These are phyloP conservation scores for Pipistrellus kuhlii DNA, from an alignment of 2,797 vertebrate genomes.

Conservation along the genomic window DNA sequence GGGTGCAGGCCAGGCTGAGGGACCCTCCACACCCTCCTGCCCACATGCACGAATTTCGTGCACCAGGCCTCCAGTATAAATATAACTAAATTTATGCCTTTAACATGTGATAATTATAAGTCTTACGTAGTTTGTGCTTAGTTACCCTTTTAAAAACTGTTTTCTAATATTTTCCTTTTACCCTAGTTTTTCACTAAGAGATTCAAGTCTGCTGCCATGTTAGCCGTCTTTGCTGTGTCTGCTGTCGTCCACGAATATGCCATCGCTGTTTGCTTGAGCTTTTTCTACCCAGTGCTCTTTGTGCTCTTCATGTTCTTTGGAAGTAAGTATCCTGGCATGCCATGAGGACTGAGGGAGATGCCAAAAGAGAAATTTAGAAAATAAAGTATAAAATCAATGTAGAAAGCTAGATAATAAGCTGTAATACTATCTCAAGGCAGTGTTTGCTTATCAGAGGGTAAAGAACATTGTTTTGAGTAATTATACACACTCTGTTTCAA, in stretches of 20 bases:
- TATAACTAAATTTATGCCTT: neutral
- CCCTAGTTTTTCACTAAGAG: slow-evolving; percentile 93
- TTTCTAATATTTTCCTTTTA: neutral
- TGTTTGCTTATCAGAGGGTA: neutral
- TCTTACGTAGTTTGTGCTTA: neutral
- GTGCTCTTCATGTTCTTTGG: slow-evolving; percentile 96
- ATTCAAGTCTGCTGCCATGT: slow-evolving; percentile 93
- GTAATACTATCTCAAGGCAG: neutral
- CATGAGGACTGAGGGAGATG: neutral
- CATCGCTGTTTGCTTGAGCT: slow-evolving; percentile 93
- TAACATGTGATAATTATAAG: neutral
- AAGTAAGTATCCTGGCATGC: slow-evolving; percentile 90
- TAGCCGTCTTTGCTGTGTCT: slow-evolving; percentile 94
- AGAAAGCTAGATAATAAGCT: neutral
- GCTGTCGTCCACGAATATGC: slow-evolving; percentile 95
- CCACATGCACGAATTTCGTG: too few species aligned
- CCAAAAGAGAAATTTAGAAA: neutral
- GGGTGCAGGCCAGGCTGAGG: too few species aligned
- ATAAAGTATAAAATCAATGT: neutral
- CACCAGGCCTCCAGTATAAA: neutral
- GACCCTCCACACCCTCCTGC: too few species aligned
- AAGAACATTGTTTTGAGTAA: slow-evolving; percentile 21
- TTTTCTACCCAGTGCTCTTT: slow-evolving; percentile 97
- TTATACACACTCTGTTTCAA: neutral
- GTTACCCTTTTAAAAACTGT: neutral